Evolutionary conservation across 2,797 vertebrate species (phyloP).

Genomic region (Zalophus californianus): DNA sequence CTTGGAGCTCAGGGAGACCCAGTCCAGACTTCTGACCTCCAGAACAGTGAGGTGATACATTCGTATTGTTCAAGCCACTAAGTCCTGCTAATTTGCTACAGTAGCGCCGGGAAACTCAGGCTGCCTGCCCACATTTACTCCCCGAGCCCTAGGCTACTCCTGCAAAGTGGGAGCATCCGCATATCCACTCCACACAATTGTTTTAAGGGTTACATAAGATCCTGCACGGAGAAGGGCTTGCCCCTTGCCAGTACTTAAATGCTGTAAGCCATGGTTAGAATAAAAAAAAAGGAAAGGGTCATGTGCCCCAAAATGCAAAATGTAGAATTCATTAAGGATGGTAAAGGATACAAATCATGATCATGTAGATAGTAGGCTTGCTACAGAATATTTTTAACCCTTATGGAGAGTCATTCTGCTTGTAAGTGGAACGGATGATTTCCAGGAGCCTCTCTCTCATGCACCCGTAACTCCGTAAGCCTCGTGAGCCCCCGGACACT

Average conservation of each 20-base stretch:
- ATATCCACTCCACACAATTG: rapidly evolving
- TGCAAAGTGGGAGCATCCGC: rapidly evolving
- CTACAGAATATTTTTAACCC: background rate
- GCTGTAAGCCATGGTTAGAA: background rate
- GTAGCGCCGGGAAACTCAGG: rapidly evolving
- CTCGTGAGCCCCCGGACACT: rapidly evolving
- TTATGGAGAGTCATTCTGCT: background rate
- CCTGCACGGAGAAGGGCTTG: rapidly evolving
- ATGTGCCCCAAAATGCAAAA: rapidly evolving
- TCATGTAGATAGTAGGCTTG: rapidly evolving
- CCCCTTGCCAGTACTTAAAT: rapidly evolving
- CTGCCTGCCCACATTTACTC: rapidly evolving
- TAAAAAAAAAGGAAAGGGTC: background rate
- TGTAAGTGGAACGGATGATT: background rate
- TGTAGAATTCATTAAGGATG: background rate
- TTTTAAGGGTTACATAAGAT: background rate
- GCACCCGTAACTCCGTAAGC: background rate
- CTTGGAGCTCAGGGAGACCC: background rate
- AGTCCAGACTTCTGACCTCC: background rate
- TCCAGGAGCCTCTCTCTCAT: background rate
- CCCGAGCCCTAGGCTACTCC: rapidly evolving
- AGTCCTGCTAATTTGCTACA: rapidly evolving
- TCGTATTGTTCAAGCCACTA: background rate
- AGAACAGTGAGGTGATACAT: background rate
- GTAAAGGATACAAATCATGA: rapidly evolving